Conservation (phyloP, 2,113 vertebrate species). For the Rana temporaria region DNA sequence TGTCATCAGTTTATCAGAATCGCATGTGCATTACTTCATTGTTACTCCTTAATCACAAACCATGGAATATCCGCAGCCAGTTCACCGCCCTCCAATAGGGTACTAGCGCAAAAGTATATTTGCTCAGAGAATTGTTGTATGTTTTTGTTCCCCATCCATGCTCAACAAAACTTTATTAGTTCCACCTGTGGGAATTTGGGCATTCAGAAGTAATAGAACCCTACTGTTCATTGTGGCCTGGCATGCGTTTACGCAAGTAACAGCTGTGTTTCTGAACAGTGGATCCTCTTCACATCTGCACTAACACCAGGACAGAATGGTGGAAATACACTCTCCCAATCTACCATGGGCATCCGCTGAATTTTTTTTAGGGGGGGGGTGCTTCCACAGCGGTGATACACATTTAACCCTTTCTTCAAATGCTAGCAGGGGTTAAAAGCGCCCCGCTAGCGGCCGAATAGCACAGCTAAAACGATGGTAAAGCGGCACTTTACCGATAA, state of each 20-base stretch:
- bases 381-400: too few relatives aligned
- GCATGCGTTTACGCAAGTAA: neutral
- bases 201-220: neutral
- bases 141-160: conserved; percentile 21
- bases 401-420: too few relatives aligned
- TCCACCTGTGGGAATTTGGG: conserved; percentile 10
- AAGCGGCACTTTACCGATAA: too few relatives aligned
- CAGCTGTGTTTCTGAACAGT: neutral
- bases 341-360: too few relatives aligned
- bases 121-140: conserved; percentile 31
- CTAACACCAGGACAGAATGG: neutral
- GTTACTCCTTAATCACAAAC: neutral
- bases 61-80: conserved; percentile 10
- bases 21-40: neutral
- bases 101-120: conserved; percentile 39
- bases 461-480: too few relatives aligned
- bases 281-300: neutral
- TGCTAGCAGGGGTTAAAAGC: too few relatives aligned
- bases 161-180: neutral
- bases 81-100: conserved; percentile 38
- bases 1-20: neutral
- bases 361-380: too few relatives aligned
- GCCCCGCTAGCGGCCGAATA: too few relatives aligned
- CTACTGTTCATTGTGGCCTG: neutral
- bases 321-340: too few relatives aligned